A percentile compares a stretch with the other conserved stretches of the same genome.
These are phyloP conservation scores for Xestia c-nigrum DNA, from an alignment of 2,888 invertebrate genomes.

Conservation along the genomic window DNA sequence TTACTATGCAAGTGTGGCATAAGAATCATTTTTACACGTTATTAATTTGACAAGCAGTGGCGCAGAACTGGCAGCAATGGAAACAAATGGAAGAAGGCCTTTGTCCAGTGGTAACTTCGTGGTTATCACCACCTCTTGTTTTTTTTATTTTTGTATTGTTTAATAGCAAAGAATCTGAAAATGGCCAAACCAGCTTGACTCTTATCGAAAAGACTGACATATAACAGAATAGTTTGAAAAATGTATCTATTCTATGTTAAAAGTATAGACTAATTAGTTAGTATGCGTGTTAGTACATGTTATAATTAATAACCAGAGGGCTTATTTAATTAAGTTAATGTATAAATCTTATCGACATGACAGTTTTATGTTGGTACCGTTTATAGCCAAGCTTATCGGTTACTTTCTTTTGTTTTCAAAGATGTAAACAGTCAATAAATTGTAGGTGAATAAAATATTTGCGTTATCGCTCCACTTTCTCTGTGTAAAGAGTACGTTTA, in stretches of 20 bases:
- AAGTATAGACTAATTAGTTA: not conserved
- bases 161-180: not conserved
- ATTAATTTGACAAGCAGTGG: not conserved
- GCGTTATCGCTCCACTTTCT: not conserved
- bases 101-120: not conserved
- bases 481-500: not conserved
- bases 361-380: constrained; percentile 29
- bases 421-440: constrained; percentile 25
- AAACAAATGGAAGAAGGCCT: not conserved
- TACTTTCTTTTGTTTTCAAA: constrained; percentile 41
- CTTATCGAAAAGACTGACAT: not conserved
- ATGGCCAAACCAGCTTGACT: not conserved
- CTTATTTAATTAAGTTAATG: constrained; percentile 26
- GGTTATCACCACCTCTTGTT: not conserved
- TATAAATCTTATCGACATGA: constrained; percentile 37
- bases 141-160: not conserved
- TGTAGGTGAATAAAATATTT: constrained; percentile 3
- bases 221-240: not conserved
- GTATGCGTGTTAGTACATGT: constrained; percentile 16
- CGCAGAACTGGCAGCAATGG: not conserved
- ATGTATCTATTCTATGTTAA: not conserved
- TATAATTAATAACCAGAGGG: constrained; percentile 16
- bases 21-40: not conserved
- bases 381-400: constrained; percentile 29
- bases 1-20: not conserved